A percentile compares a stretch with the other conserved stretches of the same genome.
Evolutionary conservation across 1,140 invertebrate species (phyloP).

Genomic region (Zaprionus capensis): DNA sequence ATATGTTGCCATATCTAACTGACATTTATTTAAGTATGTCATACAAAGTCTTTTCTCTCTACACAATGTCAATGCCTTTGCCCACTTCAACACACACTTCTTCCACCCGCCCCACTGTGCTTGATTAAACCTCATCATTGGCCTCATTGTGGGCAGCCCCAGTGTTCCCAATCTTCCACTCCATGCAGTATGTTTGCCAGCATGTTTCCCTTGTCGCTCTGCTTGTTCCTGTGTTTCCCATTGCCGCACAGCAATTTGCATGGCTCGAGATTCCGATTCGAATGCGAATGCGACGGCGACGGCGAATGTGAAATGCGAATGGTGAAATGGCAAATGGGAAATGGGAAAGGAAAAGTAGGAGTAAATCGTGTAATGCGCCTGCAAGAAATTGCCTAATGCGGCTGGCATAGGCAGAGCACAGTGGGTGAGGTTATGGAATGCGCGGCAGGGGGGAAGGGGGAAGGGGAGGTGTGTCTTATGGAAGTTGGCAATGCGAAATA

Average conservation of each 20-base stretch:
- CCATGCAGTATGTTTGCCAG: slow-evolving; percentile 12
- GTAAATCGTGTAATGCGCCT: slow-evolving; percentile 80
- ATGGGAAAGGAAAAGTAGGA: slow-evolving; percentile 58
- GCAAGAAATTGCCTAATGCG: slow-evolving; percentile 80
- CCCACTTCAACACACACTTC: not conserved
- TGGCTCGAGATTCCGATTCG: slow-evolving; percentile 75
- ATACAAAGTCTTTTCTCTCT: no score
- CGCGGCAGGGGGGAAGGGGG: not conserved
- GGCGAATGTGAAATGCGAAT: not conserved
- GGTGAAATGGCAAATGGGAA: not conserved
- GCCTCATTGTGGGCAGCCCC: slow-evolving; percentile 66
- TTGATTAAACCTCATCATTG: slow-evolving; percentile 65
- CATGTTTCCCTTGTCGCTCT: slow-evolving; percentile 37
- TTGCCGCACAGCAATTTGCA: slow-evolving; percentile 74
- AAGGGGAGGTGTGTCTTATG: slow-evolving; percentile 27
- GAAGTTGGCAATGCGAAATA: slow-evolving; percentile 37
- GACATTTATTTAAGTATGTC: not conserved
- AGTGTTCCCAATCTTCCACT: slow-evolving; percentile 27
- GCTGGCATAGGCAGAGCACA: slow-evolving; percentile 1
- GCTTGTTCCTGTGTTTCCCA: slow-evolving; percentile 18
- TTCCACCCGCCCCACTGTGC: slow-evolving; percentile 16
- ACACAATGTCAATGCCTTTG: not conserved
- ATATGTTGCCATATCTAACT: not conserved
- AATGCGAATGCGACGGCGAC: slow-evolving; percentile 12
- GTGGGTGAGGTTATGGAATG: not conserved